Conservation (phyloP, 2,113 vertebrate genomes). For the Ceratotherium simum region DNA sequence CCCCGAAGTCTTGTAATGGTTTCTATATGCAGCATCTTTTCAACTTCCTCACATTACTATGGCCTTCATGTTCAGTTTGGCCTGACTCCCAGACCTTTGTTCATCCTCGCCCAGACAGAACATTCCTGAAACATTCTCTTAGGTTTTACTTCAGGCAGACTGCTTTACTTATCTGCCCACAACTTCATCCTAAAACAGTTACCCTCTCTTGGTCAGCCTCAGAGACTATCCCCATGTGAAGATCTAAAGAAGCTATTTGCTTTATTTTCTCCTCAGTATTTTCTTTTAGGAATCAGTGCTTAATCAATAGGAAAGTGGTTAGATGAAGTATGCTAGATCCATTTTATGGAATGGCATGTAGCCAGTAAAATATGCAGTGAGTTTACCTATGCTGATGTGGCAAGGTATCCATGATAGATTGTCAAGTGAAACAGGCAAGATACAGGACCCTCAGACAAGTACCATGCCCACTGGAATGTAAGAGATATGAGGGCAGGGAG, state of each 20-base stretch:
- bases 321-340: neutral
- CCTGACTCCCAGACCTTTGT: neutral
- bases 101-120: neutral
- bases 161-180: neutral
- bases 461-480: neutral
- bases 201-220: neutral
- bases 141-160: neutral
- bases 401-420: neutral
- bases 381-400: neutral
- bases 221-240: neutral
- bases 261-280: neutral
- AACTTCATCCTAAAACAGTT: neutral
- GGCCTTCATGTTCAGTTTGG: neutral
- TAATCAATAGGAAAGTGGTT: neutral
- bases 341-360: neutral
- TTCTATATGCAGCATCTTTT: neutral
- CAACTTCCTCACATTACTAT: neutral
- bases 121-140: neutral
- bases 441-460: neutral
- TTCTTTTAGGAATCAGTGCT: neutral
- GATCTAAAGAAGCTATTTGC: neutral
- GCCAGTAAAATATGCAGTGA: neutral
- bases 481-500: neutral
- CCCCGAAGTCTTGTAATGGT: neutral
- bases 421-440: neutral